A percentile compares a stretch with the other conserved stretches of the same genome.
These are phyloP conservation scores for Plusia festucae DNA, from an alignment of 2,888 invertebrate genomes.

Conservation along the genomic window DNA sequence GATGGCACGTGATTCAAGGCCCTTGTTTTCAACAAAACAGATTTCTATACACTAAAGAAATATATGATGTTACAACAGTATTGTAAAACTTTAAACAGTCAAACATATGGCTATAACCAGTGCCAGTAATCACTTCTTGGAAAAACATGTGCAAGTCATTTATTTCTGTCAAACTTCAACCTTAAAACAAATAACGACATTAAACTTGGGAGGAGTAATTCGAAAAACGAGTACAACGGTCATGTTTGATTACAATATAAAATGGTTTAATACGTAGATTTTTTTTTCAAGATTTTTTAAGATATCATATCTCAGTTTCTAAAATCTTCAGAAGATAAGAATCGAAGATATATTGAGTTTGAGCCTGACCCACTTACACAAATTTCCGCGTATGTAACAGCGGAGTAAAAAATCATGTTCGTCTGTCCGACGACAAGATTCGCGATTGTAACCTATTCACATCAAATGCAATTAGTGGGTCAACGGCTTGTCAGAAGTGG, in stretches of 20 bases:
- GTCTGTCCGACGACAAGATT: conserved; percentile 73
- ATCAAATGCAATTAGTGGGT: conserved; percentile 82
- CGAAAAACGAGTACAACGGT: conserved; percentile 35
- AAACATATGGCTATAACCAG: conserved; percentile 33
- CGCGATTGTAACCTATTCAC: conserved; percentile 79
- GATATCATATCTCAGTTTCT: too few relatives aligned
- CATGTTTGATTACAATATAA: conserved; percentile 38
- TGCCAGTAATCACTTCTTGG: conserved; percentile 43
- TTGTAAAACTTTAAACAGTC: conserved; percentile 18
- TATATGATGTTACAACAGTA: neutral
- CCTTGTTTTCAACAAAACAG: conserved; percentile 39
- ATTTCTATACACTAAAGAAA: neutral
- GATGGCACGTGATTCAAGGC: conserved; percentile 59
- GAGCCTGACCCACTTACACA: conserved; percentile 72
- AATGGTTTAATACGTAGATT: too few relatives aligned
- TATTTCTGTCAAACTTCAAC: conserved; percentile 55
- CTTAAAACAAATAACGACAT: conserved; percentile 47
- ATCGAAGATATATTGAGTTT: conserved; percentile 71
- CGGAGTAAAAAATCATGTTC: conserved; percentile 61
- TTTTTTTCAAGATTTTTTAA: too few relatives aligned
- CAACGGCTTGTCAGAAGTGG: conserved; percentile 78
- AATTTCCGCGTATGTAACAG: conserved; percentile 74
- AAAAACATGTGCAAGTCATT: conserved; percentile 46
- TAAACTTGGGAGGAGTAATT: conserved; percentile 30
- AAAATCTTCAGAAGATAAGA: conserved; percentile 60